Evolutionary conservation across 2,113 vertebrate genomes (phyloP).

Genomic region (Boulengeromyrus knoepffleri): DNA sequence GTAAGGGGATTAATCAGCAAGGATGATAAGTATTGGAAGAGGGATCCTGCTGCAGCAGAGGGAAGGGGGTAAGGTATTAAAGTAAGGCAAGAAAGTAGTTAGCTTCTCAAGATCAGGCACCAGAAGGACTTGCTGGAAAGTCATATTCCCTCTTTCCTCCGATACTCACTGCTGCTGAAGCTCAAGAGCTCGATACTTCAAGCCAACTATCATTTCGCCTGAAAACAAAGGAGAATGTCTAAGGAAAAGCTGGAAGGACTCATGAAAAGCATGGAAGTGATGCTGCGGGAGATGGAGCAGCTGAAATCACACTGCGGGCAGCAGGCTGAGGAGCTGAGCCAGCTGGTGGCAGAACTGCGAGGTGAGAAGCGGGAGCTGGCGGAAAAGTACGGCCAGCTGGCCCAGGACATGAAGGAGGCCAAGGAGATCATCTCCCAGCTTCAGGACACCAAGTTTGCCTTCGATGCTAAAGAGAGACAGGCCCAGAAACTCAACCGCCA

Average conservation of each 20-base stretch:
- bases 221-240: constrained; percentile 55
- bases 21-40: constrained; percentile 21
- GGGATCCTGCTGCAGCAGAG: constrained; percentile 27
- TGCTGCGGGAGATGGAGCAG: constrained; percentile 77
- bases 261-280: constrained; percentile 79
- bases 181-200: not conserved
- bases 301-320: constrained; percentile 75
- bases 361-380: constrained; percentile 69
- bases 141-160: not conserved
- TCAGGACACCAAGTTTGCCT: constrained; percentile 70
- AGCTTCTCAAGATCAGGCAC: constrained; percentile 20
- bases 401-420: constrained; percentile 66
- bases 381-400: constrained; percentile 71
- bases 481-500: constrained; percentile 80
- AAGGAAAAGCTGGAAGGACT: constrained; percentile 75
- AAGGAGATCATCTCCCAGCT: constrained; percentile 71
- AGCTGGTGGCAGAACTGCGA: constrained; percentile 67
- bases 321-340: constrained; percentile 74
- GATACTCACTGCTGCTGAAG: not conserved
- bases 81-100: constrained; percentile 32
- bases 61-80: constrained; percentile 12
- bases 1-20: constrained; percentile 51
- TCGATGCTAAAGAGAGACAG: constrained; percentile 75
- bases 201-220: not conserved
- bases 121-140: not conserved